These are phyloP conservation scores for Himalopsyche tibetana DNA, from an alignment of 2,888 invertebrate genomes.

Conservation along the genomic window DNA sequence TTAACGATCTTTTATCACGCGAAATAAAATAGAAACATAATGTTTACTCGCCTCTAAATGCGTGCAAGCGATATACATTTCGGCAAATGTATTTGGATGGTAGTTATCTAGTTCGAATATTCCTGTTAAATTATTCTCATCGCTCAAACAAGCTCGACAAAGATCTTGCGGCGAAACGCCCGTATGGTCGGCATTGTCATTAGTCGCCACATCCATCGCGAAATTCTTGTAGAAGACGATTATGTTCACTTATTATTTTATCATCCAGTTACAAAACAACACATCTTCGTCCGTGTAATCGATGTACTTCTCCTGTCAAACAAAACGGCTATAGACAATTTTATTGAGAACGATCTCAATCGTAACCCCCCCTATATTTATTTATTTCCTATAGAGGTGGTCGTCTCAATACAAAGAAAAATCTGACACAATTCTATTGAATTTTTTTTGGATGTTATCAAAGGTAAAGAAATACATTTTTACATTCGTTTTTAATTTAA, in stretches of 20 bases:
- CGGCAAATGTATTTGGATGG: constrained; percentile 13
- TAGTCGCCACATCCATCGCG: background rate
- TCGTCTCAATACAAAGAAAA: too few species aligned
- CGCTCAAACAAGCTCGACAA: constrained; percentile 32
- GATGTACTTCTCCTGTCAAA: constrained; percentile 40
- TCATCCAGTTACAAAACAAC: constrained; percentile 36
- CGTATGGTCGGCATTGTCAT: background rate
- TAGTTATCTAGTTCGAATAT: constrained; percentile 37
- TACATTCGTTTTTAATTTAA: too few species aligned
- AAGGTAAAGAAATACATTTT: too few species aligned
- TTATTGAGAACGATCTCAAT: too few species aligned
- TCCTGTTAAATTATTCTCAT: constrained; percentile 32
- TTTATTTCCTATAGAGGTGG: too few species aligned
- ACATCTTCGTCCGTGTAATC: constrained; percentile 26
- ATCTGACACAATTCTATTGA: too few species aligned
- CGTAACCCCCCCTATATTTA: too few species aligned
- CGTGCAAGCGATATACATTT: constrained; percentile 43
- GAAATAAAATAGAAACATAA: background rate
- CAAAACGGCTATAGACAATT: constrained; percentile 37
- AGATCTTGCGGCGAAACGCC: background rate
- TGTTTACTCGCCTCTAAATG: constrained; percentile 19
- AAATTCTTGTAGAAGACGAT: background rate
- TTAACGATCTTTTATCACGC: background rate
- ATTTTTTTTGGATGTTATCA: too few species aligned
- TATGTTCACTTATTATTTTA: background rate